Evolutionary conservation across 2,797 vertebrate species (phyloP).

Genomic region (Macrochelys suwanniensis): DNA sequence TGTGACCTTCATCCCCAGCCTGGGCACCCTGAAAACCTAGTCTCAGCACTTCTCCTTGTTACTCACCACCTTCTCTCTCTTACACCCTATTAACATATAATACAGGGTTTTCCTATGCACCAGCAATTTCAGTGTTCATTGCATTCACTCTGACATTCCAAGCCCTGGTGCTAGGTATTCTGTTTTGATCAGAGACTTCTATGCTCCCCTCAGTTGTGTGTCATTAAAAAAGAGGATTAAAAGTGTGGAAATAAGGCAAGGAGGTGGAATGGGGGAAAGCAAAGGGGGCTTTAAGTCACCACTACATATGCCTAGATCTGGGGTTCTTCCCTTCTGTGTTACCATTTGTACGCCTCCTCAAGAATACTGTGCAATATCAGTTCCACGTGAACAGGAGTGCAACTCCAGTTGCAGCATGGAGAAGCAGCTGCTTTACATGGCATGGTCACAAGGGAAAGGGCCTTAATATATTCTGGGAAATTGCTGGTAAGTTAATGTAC

Average conservation of each 20-base stretch:
- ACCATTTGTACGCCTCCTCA: neutral
- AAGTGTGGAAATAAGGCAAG: neutral
- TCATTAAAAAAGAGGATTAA: neutral
- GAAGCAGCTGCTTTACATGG: neutral
- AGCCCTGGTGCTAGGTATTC: neutral
- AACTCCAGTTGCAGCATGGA: neutral
- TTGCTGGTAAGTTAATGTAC: neutral
- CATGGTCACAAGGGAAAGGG: neutral
- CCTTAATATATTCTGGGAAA: neutral
- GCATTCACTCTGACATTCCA: neutral
- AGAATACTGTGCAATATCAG: neutral
- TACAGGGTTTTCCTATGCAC: neutral
- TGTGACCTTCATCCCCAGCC: conserved; percentile 1
- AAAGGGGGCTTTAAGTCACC: neutral
- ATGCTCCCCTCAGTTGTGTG: neutral
- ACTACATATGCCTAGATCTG: neutral
- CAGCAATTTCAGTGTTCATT: neutral
- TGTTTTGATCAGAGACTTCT: neutral
- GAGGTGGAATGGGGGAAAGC: neutral
- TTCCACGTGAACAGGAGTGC: neutral
- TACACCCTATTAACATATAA: neutral
- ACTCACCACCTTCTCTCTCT: neutral
- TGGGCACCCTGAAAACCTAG: neutral
- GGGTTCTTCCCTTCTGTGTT: neutral
- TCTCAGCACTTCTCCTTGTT: neutral